Base-by-base conservation (phyloP, 2,113 vertebrate genomes). In the Dicerorhinus sumatrensis region DNA sequence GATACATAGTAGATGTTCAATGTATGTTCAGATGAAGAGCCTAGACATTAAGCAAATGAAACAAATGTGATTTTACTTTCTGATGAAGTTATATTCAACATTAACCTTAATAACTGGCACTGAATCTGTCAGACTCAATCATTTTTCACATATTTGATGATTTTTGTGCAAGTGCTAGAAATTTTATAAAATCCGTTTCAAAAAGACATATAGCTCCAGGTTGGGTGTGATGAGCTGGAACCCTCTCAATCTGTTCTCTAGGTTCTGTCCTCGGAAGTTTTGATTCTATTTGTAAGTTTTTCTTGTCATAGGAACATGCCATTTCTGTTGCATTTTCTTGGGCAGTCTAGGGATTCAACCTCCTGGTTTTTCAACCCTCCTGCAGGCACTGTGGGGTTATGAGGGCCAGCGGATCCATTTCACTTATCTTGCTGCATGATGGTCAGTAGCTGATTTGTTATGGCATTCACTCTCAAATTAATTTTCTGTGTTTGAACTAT, bases 401-500 rank as follows among this genome's bases (percentile, higher is more conserved):
- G 81, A 98, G 97, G 98, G 98, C 97, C 98, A 84, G 91, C 56
- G 93, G 98, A 94, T 97, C 97, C 98, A 83, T 98, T 98, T 98
- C 98, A 97, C 98, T 98, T 98, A 98, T 98, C 98, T 99, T 98
- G 98, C 98, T 99, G 99, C 99, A 99, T 99, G 99, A 98, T 96
- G 98, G 98, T 99, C 98, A 98, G 98, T 98, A 98, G 99, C 98
- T 96, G 98, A 98, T 98, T 98, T 98, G 98, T 98, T 98, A 99
- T 93, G 98, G 98, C 98, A 97, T 98, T 99, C 98, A 98, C 98
- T 98, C 97, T 97, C 98, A 97, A 93, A 95, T 98, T 98, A 98
- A 98, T 98, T 99, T 98, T 98, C 98, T 97, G 98, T 99, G 99
- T 99, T 99, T 98, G 99, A 98, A 99, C 98, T 98, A 98, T 99